Conservation (phyloP, 2,797 vertebrate species). For the Ciconia nigra region DNA sequence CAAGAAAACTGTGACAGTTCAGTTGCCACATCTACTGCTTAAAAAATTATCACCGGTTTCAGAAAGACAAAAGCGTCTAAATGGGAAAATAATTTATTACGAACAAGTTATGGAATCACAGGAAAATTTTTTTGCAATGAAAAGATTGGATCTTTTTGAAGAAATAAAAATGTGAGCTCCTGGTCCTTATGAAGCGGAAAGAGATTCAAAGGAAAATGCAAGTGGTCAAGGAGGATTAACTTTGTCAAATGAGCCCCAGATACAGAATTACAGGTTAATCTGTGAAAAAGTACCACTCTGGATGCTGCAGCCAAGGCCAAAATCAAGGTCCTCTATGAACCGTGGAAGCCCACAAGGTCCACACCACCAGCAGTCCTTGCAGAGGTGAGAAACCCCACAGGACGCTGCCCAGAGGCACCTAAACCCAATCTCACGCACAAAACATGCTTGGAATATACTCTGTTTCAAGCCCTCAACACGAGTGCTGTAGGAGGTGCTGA, state of each 20-base stretch:
- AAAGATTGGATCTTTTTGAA: not conserved
- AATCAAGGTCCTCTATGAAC: not conserved
- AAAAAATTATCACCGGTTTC: not conserved
- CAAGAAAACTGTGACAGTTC: not conserved
- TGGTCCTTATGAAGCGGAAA: not conserved
- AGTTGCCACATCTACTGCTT: not conserved
- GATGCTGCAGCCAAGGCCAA: not conserved
- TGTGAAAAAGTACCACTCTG: not conserved
- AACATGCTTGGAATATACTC: not conserved
- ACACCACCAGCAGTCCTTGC: not conserved
- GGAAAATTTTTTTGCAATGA: not conserved
- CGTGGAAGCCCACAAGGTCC: not conserved
- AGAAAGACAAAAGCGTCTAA: not conserved
- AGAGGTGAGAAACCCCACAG: not conserved
- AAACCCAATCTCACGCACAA: not conserved
- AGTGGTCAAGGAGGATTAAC: not conserved
- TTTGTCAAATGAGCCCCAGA: not conserved
- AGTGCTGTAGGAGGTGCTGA: not conserved
- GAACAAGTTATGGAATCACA: rapidly evolving
- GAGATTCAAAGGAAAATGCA: not conserved
- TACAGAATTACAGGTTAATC: not conserved
- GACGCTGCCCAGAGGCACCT: not conserved
- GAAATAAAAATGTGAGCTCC: not conserved
- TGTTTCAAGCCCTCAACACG: not conserved
- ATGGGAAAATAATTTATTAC: not conserved